These are phyloP conservation scores for Hemicordylus capensis DNA, from an alignment of 2,113 vertebrate genomes.

Conservation along the genomic window DNA sequence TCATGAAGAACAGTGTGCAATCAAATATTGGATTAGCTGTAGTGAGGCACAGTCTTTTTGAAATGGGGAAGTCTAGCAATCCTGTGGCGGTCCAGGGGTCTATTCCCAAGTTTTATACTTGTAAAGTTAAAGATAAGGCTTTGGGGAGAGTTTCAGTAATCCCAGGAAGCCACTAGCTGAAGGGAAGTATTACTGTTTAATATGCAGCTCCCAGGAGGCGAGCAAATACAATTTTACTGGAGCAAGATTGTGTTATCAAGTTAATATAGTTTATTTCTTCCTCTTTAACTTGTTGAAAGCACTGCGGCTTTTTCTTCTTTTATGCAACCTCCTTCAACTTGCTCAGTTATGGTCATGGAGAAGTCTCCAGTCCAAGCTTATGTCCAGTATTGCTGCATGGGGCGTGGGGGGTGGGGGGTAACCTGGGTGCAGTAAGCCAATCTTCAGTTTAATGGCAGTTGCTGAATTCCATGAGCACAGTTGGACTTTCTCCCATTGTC, in stretches of 20 bases:
- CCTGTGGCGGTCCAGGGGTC: not conserved
- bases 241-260: constrained; percentile 7
- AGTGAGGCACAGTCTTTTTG: not conserved
- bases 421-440: not conserved
- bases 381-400: not conserved
- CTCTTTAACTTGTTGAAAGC: not conserved
- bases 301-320: not conserved
- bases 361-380: not conserved
- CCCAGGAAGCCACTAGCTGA: constrained; percentile 7
- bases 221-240: constrained; percentile 5
- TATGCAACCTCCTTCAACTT: not conserved
- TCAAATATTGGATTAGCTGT: not conserved
- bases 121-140: not conserved
- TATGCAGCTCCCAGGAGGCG: not conserved
- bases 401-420: too few relatives aligned
- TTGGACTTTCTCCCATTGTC: not conserved
- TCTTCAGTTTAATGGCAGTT: too few relatives aligned
- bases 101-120: not conserved
- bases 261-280: not conserved
- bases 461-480: not conserved
- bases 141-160: constrained; percentile 1
- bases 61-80: not conserved
- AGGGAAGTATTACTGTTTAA: constrained; percentile 2
- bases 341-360: not conserved
- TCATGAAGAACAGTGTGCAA: not conserved